Conservation (phyloP, 2,888 invertebrate species). For the Muschampia plurimacula region DNA sequence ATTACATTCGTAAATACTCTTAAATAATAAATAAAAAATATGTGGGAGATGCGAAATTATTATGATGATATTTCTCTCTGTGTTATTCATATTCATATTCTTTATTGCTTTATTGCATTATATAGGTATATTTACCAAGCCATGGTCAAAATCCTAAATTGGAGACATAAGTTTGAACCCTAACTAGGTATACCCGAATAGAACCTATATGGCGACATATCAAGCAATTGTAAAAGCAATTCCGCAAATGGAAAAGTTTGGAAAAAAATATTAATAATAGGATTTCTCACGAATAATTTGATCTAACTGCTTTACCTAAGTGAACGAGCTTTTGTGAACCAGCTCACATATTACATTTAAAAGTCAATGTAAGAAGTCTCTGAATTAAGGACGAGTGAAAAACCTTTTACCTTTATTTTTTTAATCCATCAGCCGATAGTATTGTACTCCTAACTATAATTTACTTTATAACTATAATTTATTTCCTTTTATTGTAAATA, state of each 20-base stretch:
- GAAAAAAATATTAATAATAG: slow-evolving; percentile 27
- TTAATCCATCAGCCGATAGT: slow-evolving; percentile 45
- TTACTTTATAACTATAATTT: no score
- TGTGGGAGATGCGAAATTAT: no score
- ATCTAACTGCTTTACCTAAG: slow-evolving; percentile 44
- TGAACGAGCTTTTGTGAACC: slow-evolving; percentile 46
- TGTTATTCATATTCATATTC: no score
- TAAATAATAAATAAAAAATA: no score
- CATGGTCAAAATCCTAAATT: no score
- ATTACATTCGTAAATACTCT: no score
- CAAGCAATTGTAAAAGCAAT: slow-evolving; percentile 25
- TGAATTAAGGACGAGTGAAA: slow-evolving; percentile 63
- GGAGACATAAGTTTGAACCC: no score
- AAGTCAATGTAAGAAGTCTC: slow-evolving; percentile 70
- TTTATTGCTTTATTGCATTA: no score
- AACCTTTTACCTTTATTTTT: slow-evolving; percentile 67
- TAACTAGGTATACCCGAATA: no score
- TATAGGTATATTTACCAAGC: no score
- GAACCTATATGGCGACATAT: background rate
- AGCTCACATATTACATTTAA: slow-evolving; percentile 62
- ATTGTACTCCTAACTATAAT: no score
- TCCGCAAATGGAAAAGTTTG: slow-evolving; percentile 39
- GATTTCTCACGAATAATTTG: slow-evolving; percentile 46
- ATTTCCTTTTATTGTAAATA: background rate
- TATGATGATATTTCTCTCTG: no score